Conservation (phyloP, 2,113 vertebrate genomes). For the Procavia capensis region DNA sequence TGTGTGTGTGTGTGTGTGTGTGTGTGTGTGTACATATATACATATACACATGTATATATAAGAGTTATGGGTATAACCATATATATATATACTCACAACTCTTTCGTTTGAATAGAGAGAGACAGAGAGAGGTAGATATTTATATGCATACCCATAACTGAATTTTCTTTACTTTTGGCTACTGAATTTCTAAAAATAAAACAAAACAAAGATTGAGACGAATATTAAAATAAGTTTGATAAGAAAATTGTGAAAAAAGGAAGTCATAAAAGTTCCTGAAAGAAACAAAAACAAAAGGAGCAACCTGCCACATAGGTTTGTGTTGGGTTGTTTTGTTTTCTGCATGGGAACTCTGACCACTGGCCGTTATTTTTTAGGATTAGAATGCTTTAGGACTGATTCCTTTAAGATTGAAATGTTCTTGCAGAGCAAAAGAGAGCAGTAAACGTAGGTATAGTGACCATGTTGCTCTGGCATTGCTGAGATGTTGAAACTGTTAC, state of each 20-base stretch:
- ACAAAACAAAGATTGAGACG: background rate
- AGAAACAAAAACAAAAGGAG: background rate
- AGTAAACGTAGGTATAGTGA: background rate
- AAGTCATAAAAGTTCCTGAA: background rate
- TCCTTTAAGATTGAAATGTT: background rate
- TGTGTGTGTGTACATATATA: too few species aligned
- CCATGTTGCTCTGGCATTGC: background rate
- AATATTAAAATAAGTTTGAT: background rate
- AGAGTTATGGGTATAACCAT: too few species aligned
- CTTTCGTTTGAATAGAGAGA: too few species aligned
- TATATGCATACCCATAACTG: background rate
- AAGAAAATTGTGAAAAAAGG: background rate
- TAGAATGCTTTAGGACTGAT: background rate
- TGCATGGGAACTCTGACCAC: background rate
- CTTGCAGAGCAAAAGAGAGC: background rate
- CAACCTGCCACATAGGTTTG: background rate
- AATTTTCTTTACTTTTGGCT: background rate
- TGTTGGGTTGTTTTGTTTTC: background rate
- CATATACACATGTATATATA: too few species aligned
- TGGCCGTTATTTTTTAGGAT: background rate
- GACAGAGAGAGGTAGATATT: too few species aligned
- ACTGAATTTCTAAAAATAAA: background rate
- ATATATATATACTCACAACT: too few species aligned
- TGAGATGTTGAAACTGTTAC: background rate
- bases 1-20: too few species aligned